Evolutionary conservation across 1,140 invertebrate species (phyloP).

Genomic region (Aphis craccivora): DNA sequence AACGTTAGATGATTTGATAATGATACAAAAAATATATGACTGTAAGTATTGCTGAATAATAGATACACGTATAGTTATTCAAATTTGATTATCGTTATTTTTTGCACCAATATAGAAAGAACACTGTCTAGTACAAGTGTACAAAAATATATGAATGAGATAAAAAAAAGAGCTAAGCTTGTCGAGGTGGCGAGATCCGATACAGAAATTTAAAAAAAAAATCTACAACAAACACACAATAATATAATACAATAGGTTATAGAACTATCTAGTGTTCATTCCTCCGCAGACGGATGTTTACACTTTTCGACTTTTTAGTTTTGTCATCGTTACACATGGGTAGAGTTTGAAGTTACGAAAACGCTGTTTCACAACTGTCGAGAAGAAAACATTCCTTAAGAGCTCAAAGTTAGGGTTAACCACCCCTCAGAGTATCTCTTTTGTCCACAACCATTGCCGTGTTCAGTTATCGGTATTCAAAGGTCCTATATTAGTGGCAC

Average conservation of each 20-base stretch:
- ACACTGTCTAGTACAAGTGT: not conserved
- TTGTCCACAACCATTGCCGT: not conserved
- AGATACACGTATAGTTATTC: not conserved
- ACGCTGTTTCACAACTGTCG: not conserved
- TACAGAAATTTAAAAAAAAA: not conserved
- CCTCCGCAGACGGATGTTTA: not conserved
- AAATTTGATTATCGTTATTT: not conserved
- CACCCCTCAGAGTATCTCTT: not conserved
- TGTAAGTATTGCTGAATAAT: not conserved
- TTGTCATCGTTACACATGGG: conserved; percentile 8
- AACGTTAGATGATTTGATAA: not conserved
- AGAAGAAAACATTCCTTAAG: conserved; percentile 29
- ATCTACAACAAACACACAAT: not conserved
- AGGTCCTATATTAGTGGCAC: not conserved
- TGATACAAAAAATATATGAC: not conserved
- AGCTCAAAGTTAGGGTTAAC: not conserved
- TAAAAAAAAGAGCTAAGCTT: not conserved
- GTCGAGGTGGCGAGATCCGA: not conserved
- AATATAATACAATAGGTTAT: not conserved
- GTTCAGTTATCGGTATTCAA: not conserved
- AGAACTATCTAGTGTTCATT: not conserved
- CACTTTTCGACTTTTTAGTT: conserved; percentile 27
- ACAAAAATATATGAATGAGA: not conserved
- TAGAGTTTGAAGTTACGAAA: not conserved
- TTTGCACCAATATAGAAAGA: not conserved